phyloP scores from a whole-genome alignment of 2,113 vertebrate genomes.

The Pluvianellus socialis region DNA sequence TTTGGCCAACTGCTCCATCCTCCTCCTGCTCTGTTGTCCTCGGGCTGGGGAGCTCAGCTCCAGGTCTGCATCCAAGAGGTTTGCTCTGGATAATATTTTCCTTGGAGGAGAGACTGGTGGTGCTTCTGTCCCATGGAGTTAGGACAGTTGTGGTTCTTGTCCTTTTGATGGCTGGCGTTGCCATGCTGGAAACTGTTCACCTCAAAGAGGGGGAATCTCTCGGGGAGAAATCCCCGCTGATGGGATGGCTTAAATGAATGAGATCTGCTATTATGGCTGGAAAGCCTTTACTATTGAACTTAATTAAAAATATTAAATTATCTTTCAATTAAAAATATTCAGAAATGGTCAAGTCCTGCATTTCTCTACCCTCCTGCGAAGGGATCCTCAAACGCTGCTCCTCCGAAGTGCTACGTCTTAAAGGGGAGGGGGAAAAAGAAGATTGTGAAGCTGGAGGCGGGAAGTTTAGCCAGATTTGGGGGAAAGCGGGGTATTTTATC shows the following conservation, averaged over 20 bases:
- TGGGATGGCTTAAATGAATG: not conserved
- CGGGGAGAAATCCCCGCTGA: not conserved
- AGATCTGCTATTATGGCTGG: not conserved
- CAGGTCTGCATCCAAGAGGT: not conserved
- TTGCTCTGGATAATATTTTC: not conserved
- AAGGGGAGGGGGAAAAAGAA: fast-evolving
- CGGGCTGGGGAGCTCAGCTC: not conserved
- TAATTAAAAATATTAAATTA: not conserved
- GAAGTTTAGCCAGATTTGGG: not conserved
- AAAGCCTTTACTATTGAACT: not conserved
- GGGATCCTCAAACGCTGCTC: not conserved
- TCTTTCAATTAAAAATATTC: not conserved
- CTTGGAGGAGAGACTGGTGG: not conserved
- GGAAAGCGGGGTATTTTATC: too few species aligned
- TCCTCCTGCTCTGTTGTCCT: not conserved
- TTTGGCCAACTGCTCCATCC: not conserved
- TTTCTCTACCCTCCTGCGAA: not conserved
- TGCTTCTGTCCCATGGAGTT: not conserved
- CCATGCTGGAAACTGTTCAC: not conserved
- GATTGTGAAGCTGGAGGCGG: fast-evolving
- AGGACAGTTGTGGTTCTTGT: not conserved
- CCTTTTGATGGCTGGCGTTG: not conserved
- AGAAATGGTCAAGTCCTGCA: not conserved
- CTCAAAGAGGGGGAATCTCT: not conserved
- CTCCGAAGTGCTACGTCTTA: not conserved